Evolutionary conservation across 2,797 vertebrate genomes (phyloP), one percentile per base, ranked within the genome.

Genomic region (Takifugu ocellatus): DNA sequence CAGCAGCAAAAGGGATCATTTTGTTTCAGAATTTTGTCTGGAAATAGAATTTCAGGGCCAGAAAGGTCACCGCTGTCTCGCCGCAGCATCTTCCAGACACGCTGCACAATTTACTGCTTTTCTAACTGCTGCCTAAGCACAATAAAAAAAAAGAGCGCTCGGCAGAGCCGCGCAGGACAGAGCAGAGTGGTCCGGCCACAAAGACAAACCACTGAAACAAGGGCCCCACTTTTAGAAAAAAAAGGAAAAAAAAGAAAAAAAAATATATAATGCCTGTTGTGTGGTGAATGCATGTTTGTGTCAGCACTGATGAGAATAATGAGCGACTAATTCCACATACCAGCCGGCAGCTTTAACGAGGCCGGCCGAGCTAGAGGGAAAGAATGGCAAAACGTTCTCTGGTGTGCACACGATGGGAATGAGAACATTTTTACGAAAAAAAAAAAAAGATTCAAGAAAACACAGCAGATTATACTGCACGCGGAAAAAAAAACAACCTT

Each of bases 311-410:
- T 79, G 83, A 81, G 76, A 84, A 72, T 79, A 87, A 87, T 70
- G 76, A 80, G 70, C 74, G 80, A 84, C 82, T 84, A 83, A 84
- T 86, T 84, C 82, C 72, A 78, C 79, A 79, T 76, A 77, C 74
- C 75, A 82, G 77, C 69, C 76, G 21, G 63, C 66, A 72, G 74
- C 65, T 5, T 76, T 82, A 84, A 83, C 77, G 78, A 78, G 74
- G 49, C 66, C 24, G 73, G 25, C 66, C 80, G 77, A 75, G 55
- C 70, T 75, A 51, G 51, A 72, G 52, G 64, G 57, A 70, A 75
- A 67, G 61, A 84, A 77, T 77, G 76, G 74, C 54, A 78, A 78
- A 84, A 84, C 66, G 74, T 64, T 79, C 68, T 84, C 68, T 56
- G 54, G 25, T 67, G 71, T 56, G 63, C 63, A 64, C 57, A 65